Percentiles rank a stretch among this genome's conserved stretches.
Conservation (phyloP, 2,888 invertebrate species). For the Calameuta filiformis region DNA sequence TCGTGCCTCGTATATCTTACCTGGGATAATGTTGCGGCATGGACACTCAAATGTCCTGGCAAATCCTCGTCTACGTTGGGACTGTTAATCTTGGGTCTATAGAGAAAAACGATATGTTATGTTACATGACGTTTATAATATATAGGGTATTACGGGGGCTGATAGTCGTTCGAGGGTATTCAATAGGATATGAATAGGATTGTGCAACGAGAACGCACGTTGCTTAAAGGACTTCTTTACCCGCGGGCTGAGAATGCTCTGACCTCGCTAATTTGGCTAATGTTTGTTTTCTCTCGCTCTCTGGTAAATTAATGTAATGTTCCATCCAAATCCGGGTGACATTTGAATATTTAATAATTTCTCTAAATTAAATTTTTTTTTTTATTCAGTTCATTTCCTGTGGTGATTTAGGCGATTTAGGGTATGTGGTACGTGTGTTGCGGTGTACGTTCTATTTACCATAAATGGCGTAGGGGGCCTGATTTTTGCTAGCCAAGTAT, state of each 20-base stretch:
- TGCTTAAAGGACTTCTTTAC: neutral
- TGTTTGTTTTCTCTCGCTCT: neutral
- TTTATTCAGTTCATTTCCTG: neutral
- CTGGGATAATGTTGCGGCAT: neutral
- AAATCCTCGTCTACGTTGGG: neutral
- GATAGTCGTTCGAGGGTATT: neutral
- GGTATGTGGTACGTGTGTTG: no score
- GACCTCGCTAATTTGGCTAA: conserved; percentile 6
- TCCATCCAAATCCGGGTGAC: neutral
- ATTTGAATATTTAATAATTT: neutral
- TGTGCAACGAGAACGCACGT: conserved; percentile 1
- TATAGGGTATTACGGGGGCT: neutral
- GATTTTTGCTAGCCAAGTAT: neutral
- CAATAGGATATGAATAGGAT: neutral
- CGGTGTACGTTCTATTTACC: neutral
- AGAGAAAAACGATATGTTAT: neutral
- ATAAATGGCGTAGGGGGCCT: neutral
- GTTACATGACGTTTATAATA: neutral
- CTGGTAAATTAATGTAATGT: neutral
- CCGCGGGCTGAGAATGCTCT: neutral
- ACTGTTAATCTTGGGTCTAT: neutral
- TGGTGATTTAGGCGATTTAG: neutral
- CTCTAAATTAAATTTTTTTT: neutral
- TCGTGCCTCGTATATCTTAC: neutral
- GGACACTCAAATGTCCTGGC: neutral